phyloP scores from a whole-genome alignment of 2,113 vertebrate species.

The Agelaius phoeniceus region DNA sequence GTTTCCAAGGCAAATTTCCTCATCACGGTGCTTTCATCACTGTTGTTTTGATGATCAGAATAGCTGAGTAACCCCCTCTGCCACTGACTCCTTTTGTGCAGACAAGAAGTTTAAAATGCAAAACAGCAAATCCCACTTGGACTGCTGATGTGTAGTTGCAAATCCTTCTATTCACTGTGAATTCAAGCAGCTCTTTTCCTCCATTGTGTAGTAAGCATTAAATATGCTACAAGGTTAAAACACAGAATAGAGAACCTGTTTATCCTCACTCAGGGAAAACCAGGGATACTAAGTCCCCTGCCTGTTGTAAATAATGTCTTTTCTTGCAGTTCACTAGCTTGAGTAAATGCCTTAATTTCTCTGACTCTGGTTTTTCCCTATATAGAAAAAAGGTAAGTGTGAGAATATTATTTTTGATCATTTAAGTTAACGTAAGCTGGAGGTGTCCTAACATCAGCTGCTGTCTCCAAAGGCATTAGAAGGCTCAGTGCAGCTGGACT shows the following conservation, averaged over 20 bases:
- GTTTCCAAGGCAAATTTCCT: not conserved
- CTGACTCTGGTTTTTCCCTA: not conserved
- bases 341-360: not conserved
- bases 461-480: not conserved
- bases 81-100: not conserved
- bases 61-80: not conserved
- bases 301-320: not conserved
- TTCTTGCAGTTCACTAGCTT: not conserved
- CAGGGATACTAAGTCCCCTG: not conserved
- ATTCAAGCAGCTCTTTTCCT: not conserved
- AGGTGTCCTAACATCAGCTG: not conserved
- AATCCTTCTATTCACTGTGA: not conserved
- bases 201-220: not conserved
- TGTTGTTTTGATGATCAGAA: not conserved
- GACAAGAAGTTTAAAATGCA: conserved; percentile 16
- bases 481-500: not conserved
- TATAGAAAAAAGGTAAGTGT: not conserved
- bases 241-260: not conserved
- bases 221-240: not conserved
- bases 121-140: not conserved
- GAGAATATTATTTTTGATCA: not conserved
- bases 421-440: not conserved
- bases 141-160: not conserved
- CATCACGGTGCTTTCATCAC: not conserved
- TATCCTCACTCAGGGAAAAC: not conserved